Base-by-base conservation (phyloP, 2,797 vertebrate genomes). In the Gallinago solitaria region DNA sequence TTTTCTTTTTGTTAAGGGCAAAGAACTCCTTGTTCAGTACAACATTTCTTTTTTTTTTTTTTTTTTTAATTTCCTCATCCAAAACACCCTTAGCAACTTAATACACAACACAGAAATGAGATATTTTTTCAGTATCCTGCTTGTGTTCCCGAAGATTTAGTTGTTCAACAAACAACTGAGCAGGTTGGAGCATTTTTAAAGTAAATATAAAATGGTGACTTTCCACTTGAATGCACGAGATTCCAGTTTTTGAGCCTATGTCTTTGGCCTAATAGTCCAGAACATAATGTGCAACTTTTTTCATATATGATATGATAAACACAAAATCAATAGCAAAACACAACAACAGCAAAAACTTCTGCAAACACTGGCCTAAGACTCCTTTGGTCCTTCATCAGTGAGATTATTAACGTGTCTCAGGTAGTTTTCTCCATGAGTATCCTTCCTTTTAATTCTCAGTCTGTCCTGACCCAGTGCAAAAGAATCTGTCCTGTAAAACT, bases 351-450 rank as follows among this genome's bases (percentile, higher is more conserved):
- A 91, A 68, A 78, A 93, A 33, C 19, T 69, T 88, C 39, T 76
- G 30, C 32, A 70, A 87, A 73, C 23, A 78, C 16, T 67, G 41
- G 28, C 32, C 30, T 54, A 63, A 73, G 41, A 45, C 27, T 94
- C 28, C 48, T 64, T 41, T 63, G 18, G 13, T 63, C 28, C 27
- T 41, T 63, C 28, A 41, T 63, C 60, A 41, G 9, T 39, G 61
- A 85, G 48, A 69, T 51, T 71, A 89, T 67, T 79, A 84, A 70
- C 56, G 76, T 37, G 3, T 67, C 73, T 94, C 41, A 32, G 16
- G 51, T 35, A 68, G 28, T 67, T 92, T 93, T 93, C 85, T 95
- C 80, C 59, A 64, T 27, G 32, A 92, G 17, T 88, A 88, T 95
- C 73, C 86, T 35, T 71, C 82, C 74, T 87, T 94, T 84, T 78